These are phyloP conservation scores for Ameiurus melas DNA, from an alignment of 2,113 vertebrate species.

Conservation along the genomic window DNA sequence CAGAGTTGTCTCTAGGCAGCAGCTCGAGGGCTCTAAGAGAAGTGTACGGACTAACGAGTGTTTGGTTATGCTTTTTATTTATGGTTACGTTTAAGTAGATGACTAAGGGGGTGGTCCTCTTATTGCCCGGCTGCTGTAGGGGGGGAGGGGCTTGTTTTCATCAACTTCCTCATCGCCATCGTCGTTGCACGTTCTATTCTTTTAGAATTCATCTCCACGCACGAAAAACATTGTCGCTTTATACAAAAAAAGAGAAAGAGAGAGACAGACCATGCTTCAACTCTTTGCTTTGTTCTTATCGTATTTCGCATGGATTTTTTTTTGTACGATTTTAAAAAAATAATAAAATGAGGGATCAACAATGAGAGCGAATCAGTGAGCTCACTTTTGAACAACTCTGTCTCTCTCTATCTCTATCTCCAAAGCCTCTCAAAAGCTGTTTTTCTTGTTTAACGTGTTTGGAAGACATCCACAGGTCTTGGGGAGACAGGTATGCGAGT, in stretches of 20 bases:
- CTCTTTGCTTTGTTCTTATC: neutral
- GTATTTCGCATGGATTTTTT: neutral
- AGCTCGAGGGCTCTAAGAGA: slow-evolving; percentile 22
- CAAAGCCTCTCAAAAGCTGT: neutral
- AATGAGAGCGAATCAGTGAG: neutral
- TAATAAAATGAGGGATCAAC: neutral
- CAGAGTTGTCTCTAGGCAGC: slow-evolving; percentile 57
- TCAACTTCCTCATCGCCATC: neutral
- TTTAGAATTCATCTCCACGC: slow-evolving; percentile 15
- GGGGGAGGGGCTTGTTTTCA: slow-evolving; percentile 47
- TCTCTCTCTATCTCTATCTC: slow-evolving; percentile 8
- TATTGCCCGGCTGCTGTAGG: slow-evolving; percentile 37
- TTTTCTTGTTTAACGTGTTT: neutral
- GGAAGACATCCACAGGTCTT: slow-evolving; percentile 42
- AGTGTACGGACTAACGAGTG: slow-evolving; percentile 38
- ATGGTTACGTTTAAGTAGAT: slow-evolving; percentile 3
- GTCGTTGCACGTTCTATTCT: slow-evolving; percentile 8
- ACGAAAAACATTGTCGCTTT: slow-evolving; percentile 9
- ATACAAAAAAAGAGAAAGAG: slow-evolving; percentile 10
- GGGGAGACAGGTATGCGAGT: slow-evolving; percentile 24
- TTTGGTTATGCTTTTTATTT: slow-evolving; percentile 11
- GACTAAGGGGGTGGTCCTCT: slow-evolving; percentile 8
- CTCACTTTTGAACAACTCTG: neutral
- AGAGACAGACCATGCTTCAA: neutral
- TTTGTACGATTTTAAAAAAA: neutral